phyloP scores from a whole-genome alignment of 2,888 invertebrate species.

The Synanthedon tipuliformis region DNA sequence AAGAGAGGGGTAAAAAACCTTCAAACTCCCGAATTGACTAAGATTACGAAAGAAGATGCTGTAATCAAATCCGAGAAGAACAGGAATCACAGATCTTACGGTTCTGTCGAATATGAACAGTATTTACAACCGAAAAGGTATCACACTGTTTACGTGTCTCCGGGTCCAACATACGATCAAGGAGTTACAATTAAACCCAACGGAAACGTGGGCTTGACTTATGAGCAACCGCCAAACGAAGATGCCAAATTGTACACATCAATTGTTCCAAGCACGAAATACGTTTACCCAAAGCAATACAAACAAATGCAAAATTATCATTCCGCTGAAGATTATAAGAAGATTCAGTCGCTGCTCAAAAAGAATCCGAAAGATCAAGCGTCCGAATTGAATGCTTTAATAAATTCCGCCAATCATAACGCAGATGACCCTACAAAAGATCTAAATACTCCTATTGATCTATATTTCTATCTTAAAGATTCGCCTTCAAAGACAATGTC shows the following conservation, averaged over 20 bases:
- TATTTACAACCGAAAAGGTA: slow-evolving; percentile 28
- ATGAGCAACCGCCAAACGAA: slow-evolving; percentile 14
- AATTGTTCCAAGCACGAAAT: slow-evolving; percentile 36
- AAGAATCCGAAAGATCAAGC: slow-evolving; percentile 62
- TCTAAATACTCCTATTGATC: slow-evolving; percentile 39
- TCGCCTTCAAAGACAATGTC: slow-evolving; percentile 15
- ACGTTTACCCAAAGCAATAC: slow-evolving; percentile 42
- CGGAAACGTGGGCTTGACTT: slow-evolving; percentile 35
- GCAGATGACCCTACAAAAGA: slow-evolving; percentile 17
- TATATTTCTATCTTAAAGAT: slow-evolving; percentile 48
- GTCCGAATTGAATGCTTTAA: slow-evolving; percentile 56
- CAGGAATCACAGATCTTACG: slow-evolving; percentile 55
- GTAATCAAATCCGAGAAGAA: slow-evolving; percentile 24
- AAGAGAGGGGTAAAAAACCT: slow-evolving; percentile 16
- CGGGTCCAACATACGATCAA: slow-evolving; percentile 39
- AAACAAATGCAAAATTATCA: slow-evolving; percentile 39
- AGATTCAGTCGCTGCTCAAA: slow-evolving; percentile 54
- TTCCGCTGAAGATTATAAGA: slow-evolving; percentile 45
- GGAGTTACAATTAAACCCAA: slow-evolving; percentile 55
- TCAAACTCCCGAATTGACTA: slow-evolving; percentile 18
- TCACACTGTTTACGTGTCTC: slow-evolving; percentile 31
- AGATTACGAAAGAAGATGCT: slow-evolving; percentile 35
- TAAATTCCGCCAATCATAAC: slow-evolving; percentile 24
- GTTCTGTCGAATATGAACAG: slow-evolving; percentile 36
- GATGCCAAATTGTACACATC: slow-evolving; percentile 29